phyloP scores from a whole-genome alignment of 2,113 vertebrate genomes.

The Leuciscus idus region DNA sequence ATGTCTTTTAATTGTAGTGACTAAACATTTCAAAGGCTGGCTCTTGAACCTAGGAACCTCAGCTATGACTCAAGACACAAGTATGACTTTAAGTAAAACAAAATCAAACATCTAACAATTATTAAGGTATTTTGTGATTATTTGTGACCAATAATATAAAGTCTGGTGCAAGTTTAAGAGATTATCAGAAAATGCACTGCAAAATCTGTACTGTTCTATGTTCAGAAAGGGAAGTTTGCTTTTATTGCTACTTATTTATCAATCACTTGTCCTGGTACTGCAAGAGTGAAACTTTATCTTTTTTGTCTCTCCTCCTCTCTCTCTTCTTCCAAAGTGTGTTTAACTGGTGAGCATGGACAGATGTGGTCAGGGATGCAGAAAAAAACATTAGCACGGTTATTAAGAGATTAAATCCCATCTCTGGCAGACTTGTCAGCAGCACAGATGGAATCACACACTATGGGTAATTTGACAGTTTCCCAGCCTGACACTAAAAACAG shows the following conservation, averaged over 20 bases:
- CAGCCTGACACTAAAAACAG: constrained; percentile 69
- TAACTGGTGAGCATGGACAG: constrained; percentile 15
- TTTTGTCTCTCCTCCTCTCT: not conserved
- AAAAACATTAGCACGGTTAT: constrained; percentile 68
- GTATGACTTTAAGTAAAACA: not conserved
- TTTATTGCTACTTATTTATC: not conserved
- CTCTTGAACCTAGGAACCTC: constrained; percentile 70
- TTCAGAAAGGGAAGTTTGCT: not conserved
- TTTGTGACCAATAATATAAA: not conserved
- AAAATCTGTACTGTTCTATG: not conserved
- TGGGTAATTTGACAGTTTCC: constrained; percentile 83
- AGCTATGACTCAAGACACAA: constrained; percentile 39
- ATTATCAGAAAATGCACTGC: too few species aligned
- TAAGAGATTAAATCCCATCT: constrained; percentile 81
- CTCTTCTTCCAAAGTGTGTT: not conserved
- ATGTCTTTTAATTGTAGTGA: constrained; percentile 58
- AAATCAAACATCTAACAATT: not conserved
- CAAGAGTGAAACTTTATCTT: too few species aligned
- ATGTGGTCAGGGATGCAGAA: constrained; percentile 51
- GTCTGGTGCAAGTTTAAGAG: too few species aligned
- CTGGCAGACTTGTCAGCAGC: constrained; percentile 78
- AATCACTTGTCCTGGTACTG: not conserved
- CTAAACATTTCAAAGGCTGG: constrained; percentile 74
- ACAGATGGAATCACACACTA: constrained; percentile 73
- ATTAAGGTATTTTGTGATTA: not conserved